Conservation (phyloP, 1,140 invertebrate species). For the Dendrolimus kikuchii region DNA sequence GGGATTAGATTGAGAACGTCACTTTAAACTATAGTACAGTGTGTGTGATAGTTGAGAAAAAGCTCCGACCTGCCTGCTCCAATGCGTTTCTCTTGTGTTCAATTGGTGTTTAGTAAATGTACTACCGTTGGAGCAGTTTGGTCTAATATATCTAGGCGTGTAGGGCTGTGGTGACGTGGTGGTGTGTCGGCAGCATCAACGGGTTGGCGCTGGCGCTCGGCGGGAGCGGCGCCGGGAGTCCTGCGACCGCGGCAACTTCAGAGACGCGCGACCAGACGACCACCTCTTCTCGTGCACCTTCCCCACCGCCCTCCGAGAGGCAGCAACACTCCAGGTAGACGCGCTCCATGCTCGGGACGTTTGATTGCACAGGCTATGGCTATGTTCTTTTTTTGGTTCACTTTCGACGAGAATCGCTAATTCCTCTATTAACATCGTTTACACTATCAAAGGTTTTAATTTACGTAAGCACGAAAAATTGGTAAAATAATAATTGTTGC, state of each 20-base stretch:
- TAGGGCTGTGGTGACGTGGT: slow-evolving; percentile 66
- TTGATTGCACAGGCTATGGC: slow-evolving; percentile 51
- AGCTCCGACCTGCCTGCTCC: slow-evolving; percentile 56
- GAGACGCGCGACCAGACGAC: slow-evolving; percentile 50
- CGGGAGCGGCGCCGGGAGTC: slow-evolving; percentile 58
- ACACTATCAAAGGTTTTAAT: no score
- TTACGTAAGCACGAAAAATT: no score
- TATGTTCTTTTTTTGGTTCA: slow-evolving; percentile 30
- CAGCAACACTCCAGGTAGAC: slow-evolving; percentile 67
- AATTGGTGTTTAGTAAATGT: neutral
- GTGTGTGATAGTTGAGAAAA: slow-evolving; percentile 32
- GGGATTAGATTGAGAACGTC: slow-evolving; percentile 31
- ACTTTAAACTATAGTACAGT: slow-evolving; percentile 5
- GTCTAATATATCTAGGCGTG: slow-evolving; percentile 25
- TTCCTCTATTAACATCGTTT: no score
- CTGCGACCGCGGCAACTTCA: slow-evolving; percentile 23
- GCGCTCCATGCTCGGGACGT: slow-evolving; percentile 58
- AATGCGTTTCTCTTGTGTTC: slow-evolving; percentile 19
- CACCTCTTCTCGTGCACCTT: slow-evolving; percentile 51
- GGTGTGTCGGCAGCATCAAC: slow-evolving; percentile 71
- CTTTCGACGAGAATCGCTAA: no score
- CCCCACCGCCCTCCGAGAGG: slow-evolving; percentile 51
- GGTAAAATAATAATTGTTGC: no score
- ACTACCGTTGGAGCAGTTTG: slow-evolving; percentile 53
- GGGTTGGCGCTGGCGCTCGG: slow-evolving; percentile 70